Conservation (phyloP, 1,140 invertebrate species). For the Drosophila murphyi region DNA sequence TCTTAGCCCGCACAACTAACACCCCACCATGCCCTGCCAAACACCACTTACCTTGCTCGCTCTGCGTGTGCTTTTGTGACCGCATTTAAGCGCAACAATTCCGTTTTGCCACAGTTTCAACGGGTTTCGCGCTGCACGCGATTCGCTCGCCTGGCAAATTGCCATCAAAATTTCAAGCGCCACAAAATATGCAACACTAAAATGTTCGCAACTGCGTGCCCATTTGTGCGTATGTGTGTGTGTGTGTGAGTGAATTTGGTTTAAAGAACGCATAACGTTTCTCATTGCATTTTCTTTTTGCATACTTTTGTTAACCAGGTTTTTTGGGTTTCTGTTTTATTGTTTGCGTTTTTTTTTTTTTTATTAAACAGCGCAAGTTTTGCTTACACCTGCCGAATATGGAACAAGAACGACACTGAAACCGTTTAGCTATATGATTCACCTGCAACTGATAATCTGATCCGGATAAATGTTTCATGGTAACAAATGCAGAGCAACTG, state of each 20-base stretch:
- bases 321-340: constrained; percentile 19
- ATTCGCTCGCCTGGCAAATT: constrained; percentile 72
- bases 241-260: constrained; percentile 18
- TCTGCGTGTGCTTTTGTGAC: constrained; percentile 38
- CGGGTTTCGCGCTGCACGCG: constrained; percentile 50
- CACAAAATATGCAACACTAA: constrained; percentile 77
- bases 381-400: constrained; percentile 61
- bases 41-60: background rate
- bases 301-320: constrained; percentile 39
- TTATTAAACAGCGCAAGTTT: constrained; percentile 67
- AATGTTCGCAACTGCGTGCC: constrained; percentile 57
- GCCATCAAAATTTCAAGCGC: constrained; percentile 78
- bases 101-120: constrained; percentile 34
- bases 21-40: no score
- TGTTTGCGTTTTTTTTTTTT: constrained; percentile 44
- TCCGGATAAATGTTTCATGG: background rate
- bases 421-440: constrained; percentile 56
- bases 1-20: constrained; percentile 3
- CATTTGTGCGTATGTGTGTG: constrained; percentile 4
- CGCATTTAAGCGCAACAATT: constrained; percentile 57
- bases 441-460: constrained; percentile 47
- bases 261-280: constrained; percentile 37
- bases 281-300: constrained; percentile 64
- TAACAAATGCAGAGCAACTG: background rate
- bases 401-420: constrained; percentile 11